Base-by-base conservation (phyloP, 2,888 invertebrate species). In the Pharmacophagus antenor region DNA sequence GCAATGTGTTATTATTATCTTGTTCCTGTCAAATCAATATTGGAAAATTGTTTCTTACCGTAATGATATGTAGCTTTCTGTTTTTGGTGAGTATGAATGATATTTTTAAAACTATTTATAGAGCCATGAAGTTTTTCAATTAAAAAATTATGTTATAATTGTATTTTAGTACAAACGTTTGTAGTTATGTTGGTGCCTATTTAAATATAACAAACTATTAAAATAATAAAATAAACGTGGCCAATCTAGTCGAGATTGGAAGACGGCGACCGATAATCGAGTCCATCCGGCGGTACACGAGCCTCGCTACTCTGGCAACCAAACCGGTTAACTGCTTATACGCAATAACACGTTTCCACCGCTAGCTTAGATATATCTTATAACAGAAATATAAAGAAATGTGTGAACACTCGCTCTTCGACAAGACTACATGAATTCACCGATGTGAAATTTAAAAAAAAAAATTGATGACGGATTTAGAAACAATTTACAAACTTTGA, bases 241-340 rank as follows among this genome's bases (percentile, higher is more conserved):
- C 64, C 65, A 64, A 68, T 67, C 70, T 72, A 71, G 71, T 70
- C 66, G 69, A 73, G 73, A 77, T 77, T 76, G 67, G 64, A 65
- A 67, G 67, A 71, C 72, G 73, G 73, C 69, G 73, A 72, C 71
- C 72, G 72, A 79, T 81, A 81, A 84, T 82, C 71, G 71, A 64
- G 67, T 65, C 63, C 78, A 79, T 82, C 81, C 84, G 82, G 77
- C 68, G 63, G 61, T 50, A n/a, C 64, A 64, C 60, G 66, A 67
- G 65, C 66, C 70, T 65, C 67, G 65, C 53, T 70, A 62, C 62
- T 62, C 64, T 61, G 64, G 63, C 65, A 63, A 63, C 66, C 63
- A 65, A 76, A 80, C 79, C 72, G 70, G 80, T 77, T 71, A 54
- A 21, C 44, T 44, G 49, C 44, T 54, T 58, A 64, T 65, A 59